These are phyloP conservation scores for Phortica okadai DNA, from an alignment of 2,888 invertebrate genomes.

Conservation along the genomic window DNA sequence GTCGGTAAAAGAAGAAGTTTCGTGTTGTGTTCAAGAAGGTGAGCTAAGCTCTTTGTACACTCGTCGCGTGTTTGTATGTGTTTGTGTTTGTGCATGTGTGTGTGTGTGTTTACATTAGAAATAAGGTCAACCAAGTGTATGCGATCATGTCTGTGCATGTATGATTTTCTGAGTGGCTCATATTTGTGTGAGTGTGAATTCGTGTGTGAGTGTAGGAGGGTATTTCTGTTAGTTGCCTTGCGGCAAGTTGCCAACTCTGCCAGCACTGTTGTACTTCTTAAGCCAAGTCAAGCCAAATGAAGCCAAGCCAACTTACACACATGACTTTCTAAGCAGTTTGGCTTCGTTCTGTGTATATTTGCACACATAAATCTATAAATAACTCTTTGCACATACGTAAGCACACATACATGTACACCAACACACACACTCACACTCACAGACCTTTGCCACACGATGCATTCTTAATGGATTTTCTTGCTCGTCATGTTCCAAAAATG, in stretches of 20 bases:
- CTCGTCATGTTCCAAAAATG: slow-evolving; percentile 14
- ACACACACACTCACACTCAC: background rate
- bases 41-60: background rate
- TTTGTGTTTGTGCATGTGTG: background rate
- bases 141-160: background rate
- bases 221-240: slow-evolving; percentile 15
- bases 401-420: background rate
- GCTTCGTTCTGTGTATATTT: slow-evolving; percentile 3
- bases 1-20: background rate
- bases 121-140: slow-evolving; percentile 21
- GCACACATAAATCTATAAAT: slow-evolving; percentile 30
- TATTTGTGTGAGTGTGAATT: background rate
- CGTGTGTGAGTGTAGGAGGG: background rate
- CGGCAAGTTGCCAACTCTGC: slow-evolving; percentile 15
- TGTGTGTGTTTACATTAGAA: background rate
- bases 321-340: slow-evolving; percentile 20
- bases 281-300: background rate
- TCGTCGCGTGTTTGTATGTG: background rate
- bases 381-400: background rate
- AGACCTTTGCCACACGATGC: slow-evolving; percentile 12
- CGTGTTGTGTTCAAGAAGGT: background rate
- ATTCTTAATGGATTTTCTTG: slow-evolving; percentile 28
- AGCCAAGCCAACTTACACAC: background rate
- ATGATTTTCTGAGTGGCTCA: background rate
- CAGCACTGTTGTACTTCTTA: background rate